Conservation (phyloP, 2,888 invertebrate species). For the Sinodicranocentrus sp. region DNA sequence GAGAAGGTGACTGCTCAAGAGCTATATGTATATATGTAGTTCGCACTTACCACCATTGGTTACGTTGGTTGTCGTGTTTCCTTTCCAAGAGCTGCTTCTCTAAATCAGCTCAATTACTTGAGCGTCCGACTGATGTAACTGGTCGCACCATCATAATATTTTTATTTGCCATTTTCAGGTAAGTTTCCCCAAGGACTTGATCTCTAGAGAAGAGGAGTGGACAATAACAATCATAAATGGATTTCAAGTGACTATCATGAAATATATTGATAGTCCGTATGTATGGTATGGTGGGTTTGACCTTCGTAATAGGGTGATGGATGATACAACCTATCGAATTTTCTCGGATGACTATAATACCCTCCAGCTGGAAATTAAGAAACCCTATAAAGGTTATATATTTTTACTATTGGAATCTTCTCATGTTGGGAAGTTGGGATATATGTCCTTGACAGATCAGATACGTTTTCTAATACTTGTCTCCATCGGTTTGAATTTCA, state of each 20-base stretch:
- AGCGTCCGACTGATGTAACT: conserved; percentile 30
- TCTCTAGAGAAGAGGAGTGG: conserved; percentile 56
- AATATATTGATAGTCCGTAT: conserved; percentile 38
- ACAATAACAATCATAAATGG: conserved; percentile 60
- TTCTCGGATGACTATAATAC: conserved; percentile 27
- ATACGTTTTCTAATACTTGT: no score
- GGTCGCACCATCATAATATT: conserved; percentile 51
- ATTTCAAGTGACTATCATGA: conserved; percentile 53
- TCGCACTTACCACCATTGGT: no score
- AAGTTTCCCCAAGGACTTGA: conserved; percentile 56
- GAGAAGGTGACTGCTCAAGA: no score
- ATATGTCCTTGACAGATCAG: no score
- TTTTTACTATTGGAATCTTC: background rate
- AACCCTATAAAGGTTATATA: conserved; percentile 29
- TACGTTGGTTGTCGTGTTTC: no score
- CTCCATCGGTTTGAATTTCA: conserved; percentile 14
- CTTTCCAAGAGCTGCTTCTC: background rate
- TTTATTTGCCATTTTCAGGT: conserved; percentile 61
- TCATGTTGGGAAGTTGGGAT: background rate
- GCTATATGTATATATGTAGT: no score
- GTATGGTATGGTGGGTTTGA: conserved; percentile 51
- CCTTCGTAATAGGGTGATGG: conserved; percentile 43
- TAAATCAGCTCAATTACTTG: no score
- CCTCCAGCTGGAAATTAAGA: conserved; percentile 21
- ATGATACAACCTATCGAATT: conserved; percentile 27